A percentile compares a stretch with the other conserved stretches of the same genome.
Conservation (phyloP, 2,113 vertebrate species). For the Passer montanus region DNA sequence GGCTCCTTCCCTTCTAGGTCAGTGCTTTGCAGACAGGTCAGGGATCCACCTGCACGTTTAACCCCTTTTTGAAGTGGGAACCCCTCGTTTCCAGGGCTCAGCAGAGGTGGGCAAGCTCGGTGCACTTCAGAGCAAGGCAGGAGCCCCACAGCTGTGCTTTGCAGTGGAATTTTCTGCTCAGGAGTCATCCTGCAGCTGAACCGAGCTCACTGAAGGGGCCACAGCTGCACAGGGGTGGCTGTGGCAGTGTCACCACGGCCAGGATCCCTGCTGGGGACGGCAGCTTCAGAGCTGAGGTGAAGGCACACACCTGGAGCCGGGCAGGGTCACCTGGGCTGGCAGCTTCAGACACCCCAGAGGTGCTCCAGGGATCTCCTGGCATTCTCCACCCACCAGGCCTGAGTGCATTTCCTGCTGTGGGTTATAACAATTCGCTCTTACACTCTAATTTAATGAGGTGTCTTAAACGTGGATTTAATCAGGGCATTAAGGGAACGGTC, state of each 20-base stretch:
- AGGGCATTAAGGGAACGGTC: constrained; percentile 25
- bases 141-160: accelerated
- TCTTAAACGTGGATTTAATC: constrained; percentile 41
- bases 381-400: background rate
- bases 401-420: background rate
- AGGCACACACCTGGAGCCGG: accelerated
- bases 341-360: background rate
- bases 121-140: background rate
- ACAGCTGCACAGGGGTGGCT: accelerated
- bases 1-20: background rate
- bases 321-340: background rate
- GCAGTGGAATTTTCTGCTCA: background rate
- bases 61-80: background rate
- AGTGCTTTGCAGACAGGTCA: background rate
- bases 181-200: background rate
- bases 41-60: background rate
- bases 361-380: background rate
- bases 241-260: accelerated
- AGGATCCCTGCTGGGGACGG: background rate
- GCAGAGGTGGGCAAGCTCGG: background rate
- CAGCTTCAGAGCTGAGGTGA: background rate
- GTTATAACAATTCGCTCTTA: background rate
- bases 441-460: constrained; percentile 33
- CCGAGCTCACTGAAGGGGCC: background rate
- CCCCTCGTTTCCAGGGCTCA: background rate